Evolutionary conservation across 2,888 invertebrate species (phyloP).

Genomic region (Agrochola litura): DNA sequence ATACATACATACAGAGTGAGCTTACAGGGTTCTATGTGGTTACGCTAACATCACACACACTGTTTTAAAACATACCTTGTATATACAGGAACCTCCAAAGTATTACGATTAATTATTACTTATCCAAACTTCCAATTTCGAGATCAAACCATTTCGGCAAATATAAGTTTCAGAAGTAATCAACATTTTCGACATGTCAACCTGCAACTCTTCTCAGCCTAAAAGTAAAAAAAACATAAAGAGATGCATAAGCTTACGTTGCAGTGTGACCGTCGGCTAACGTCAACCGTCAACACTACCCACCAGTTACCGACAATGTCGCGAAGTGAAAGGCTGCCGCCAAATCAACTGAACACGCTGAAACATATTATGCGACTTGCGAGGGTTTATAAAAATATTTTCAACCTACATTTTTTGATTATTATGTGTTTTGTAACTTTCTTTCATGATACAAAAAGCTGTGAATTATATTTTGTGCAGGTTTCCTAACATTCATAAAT

Average conservation of each 20-base stretch:
- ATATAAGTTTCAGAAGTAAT: not conserved
- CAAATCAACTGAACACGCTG: constrained; percentile 23
- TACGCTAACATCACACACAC: not conserved
- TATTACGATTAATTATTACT: not conserved
- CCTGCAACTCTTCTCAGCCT: not conserved
- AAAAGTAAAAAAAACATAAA: not conserved
- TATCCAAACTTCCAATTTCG: not conserved
- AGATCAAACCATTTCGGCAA: not conserved
- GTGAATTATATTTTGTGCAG: not conserved
- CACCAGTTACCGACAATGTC: constrained; percentile 41
- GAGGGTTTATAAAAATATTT: not conserved
- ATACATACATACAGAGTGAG: not conserved
- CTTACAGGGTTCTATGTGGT: not conserved
- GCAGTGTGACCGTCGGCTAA: constrained; percentile 11
- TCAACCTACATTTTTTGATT: not conserved
- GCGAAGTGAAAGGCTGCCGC: constrained; percentile 58
- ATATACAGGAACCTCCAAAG: not conserved
- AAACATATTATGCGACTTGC: constrained; percentile 17
- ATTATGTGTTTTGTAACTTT: not conserved
- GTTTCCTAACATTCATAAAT: not conserved
- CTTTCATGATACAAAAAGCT: not conserved
- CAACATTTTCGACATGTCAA: not conserved
- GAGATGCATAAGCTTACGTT: not conserved
- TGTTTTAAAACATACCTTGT: not conserved
- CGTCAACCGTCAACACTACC: constrained; percentile 31